Conservation (phyloP, 35 echinoderm and acorn worm species). For the Heliocidaris tuberculata region DNA sequence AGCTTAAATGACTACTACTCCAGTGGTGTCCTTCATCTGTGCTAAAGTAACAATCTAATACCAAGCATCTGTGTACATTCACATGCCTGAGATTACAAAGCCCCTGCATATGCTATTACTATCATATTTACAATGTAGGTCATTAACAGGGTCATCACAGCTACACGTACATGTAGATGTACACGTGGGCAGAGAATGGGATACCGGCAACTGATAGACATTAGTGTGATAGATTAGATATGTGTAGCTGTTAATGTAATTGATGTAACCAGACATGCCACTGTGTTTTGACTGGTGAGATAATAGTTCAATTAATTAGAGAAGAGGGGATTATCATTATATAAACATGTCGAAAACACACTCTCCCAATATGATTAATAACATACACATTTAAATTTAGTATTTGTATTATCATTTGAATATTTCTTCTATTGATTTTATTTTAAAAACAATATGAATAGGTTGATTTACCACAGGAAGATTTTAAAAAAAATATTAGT, state of each 20-base stretch:
- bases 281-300: not conserved
- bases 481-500: too few species aligned
- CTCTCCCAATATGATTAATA: too few species aligned
- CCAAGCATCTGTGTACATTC: not conserved
- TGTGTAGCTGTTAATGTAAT: not conserved
- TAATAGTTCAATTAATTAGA: not conserved
- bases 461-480: too few species aligned
- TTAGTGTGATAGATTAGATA: not conserved
- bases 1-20: not conserved
- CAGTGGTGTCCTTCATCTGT: not conserved
- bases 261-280: not conserved
- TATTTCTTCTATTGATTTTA: too few species aligned
- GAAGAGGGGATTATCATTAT: not conserved
- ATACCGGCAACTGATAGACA: not conserved
- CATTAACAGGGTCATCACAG: not conserved
- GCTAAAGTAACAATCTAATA: not conserved
- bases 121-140: not conserved
- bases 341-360: too few species aligned
- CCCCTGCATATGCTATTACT: not conserved
- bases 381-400: too few species aligned
- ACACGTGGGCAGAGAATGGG: not conserved
- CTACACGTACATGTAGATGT: not conserved
- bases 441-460: too few species aligned
- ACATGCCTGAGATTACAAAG: not conserved
- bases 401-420: too few species aligned